These are phyloP conservation scores for Diacarnus erythraeanus DNA, from an alignment of 37 sponge, comb jelly and placozoan species.

Conservation along the genomic window DNA sequence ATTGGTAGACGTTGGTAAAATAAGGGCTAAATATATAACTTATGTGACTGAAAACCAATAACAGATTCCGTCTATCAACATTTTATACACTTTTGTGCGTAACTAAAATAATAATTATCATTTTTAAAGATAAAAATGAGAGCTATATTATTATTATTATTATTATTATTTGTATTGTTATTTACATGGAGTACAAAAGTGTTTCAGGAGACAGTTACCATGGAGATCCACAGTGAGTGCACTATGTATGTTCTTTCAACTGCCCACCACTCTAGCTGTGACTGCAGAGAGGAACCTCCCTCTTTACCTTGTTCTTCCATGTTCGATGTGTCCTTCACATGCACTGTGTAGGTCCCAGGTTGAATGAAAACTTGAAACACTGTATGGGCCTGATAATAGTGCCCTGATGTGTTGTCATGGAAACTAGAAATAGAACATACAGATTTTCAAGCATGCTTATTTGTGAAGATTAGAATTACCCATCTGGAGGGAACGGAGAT, in stretches of 20 bases:
- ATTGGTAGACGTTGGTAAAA: conserved; percentile 16
- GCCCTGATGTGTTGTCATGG: not conserved
- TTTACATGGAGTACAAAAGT: not conserved
- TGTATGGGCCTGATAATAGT: not conserved
- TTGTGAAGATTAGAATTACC: not conserved
- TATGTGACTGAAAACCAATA: conserved; percentile 6
- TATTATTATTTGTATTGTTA: no score
- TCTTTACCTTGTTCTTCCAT: not conserved
- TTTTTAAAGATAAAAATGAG: no score
- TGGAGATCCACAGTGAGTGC: conserved; percentile 34
- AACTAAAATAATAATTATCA: no score
- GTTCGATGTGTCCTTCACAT: not conserved
- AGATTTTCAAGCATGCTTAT: not conserved
- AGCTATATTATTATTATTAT: no score
- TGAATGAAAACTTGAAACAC: conserved; percentile 54
- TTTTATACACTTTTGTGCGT: no score
- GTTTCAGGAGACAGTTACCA: not conserved
- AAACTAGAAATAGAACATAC: not conserved
- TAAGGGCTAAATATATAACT: conserved; percentile 21
- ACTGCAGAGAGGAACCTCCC: not conserved
- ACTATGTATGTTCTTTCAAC: conserved; percentile 45
- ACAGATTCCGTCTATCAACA: no score
- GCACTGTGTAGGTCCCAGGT: conserved; percentile 49
- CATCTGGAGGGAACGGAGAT: conserved; percentile 8
- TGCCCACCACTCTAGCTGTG: conserved; percentile 40